A percentile compares a stretch with the other conserved stretches of the same genome.
Evolutionary conservation across 2,888 invertebrate genomes (phyloP).

Genomic region (Tinea trinotella): DNA sequence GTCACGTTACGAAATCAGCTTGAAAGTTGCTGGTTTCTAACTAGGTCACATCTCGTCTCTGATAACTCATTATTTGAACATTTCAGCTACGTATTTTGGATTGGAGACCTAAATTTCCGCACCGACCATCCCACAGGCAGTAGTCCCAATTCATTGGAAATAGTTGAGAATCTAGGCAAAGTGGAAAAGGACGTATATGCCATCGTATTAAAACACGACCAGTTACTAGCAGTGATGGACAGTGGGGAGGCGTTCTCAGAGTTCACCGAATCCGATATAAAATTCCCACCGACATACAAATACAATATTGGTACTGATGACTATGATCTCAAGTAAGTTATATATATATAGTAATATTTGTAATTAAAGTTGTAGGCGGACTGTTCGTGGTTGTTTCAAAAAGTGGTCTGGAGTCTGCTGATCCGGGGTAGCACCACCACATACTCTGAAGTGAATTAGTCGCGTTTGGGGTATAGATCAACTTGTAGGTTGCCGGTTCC

Average conservation of each 20-base stretch:
- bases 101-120: conserved; percentile 92
- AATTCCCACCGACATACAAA: conserved; percentile 92
- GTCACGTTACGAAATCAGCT: too few species aligned
- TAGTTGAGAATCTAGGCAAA: conserved; percentile 74
- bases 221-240: conserved; percentile 79
- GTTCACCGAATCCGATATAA: conserved; percentile 79
- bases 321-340: conserved; percentile 83
- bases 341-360: neutral
- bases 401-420: too few species aligned
- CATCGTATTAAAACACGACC: conserved; percentile 81
- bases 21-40: too few species aligned
- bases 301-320: conserved; percentile 81
- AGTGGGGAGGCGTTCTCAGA: conserved; percentile 88
- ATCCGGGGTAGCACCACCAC: too few species aligned
- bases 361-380: too few species aligned
- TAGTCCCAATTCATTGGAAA: conserved; percentile 76
- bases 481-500: too few species aligned
- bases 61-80: too few species aligned
- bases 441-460: too few species aligned
- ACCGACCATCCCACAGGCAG: conserved; percentile 75
- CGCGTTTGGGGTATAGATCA: too few species aligned
- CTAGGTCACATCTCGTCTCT: too few species aligned
- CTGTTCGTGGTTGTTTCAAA: too few species aligned
- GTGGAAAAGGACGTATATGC: conserved; percentile 78
- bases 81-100: conserved; percentile 90